Evolutionary conservation across 2,888 invertebrate species (phyloP), one percentile per base, ranked within the genome.

Genomic region (Phania funesta): DNA sequence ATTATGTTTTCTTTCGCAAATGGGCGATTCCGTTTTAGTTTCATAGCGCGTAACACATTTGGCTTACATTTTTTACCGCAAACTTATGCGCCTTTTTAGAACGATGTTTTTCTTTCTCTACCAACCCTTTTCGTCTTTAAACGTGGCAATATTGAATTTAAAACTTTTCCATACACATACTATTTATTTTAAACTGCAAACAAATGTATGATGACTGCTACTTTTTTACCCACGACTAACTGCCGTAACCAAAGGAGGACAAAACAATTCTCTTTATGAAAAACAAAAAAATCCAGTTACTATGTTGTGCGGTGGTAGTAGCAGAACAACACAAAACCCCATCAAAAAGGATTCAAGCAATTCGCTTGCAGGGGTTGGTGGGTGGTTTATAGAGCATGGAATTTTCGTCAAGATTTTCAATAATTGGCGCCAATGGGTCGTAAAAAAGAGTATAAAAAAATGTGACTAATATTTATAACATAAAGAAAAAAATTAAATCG

Each of bases 381-480:
- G 82, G 67, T 78, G 74, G 52, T 70, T 82, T 70, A 50, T 38
- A 46, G 46, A 58, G 26, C 29, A 58, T 38, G 32, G 16, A 62
- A 26, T 54, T 65, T 62, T 50, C 35, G 54, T 38, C 60, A 54
- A 58, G 41, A 58, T 52, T 65, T 16, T 26, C 16, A 64, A 64
- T 64, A 56, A 62, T 74, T 78, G 82, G 82, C 82, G 82, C 78
- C 82, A 82, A 78, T 38, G 78, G 41, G 68, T 50, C 78, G 65
- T 78, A 78, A 78, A 82, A 56, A 8, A 24, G 1, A 6, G n/a
- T 24, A 26, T 16, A 20, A 9, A 41, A 60, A 24, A 60, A 5
- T 1, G 67, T 67, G 71, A 79, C 58, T 73, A 79, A 79, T 73
- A 44, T 24, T 9, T 35, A 24, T 29, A 35, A 9, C 35, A 3